These are phyloP conservation scores for Apodemus speciosus DNA, from an alignment of 2,113 vertebrate genomes.

Conservation along the genomic window DNA sequence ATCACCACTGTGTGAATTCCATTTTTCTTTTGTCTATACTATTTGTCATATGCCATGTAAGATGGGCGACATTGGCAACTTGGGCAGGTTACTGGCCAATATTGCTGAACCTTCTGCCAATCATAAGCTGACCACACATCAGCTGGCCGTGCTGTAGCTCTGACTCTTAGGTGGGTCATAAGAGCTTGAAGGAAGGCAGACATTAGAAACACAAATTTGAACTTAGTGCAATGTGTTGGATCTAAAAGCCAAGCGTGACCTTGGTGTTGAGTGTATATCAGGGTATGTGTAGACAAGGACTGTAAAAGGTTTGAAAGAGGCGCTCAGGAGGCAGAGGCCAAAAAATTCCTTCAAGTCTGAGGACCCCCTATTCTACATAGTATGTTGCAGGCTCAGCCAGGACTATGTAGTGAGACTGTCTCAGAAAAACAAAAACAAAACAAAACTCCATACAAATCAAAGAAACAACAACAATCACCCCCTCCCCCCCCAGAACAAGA, in stretches of 20 bases:
- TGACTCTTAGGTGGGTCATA: neutral
- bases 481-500: neutral
- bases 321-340: neutral
- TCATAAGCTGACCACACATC: neutral
- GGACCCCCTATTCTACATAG: neutral
- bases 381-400: neutral
- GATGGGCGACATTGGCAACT: neutral
- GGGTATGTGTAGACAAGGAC: neutral
- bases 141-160: neutral
- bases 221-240: conserved; percentile 4
- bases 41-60: conserved; percentile 7
- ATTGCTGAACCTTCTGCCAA: neutral
- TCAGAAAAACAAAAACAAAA: neutral
- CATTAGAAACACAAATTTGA: conserved; percentile 1
- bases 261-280: neutral
- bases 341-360: neutral
- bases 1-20: neutral
- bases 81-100: neutral
- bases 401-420: neutral
- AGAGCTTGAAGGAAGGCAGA: neutral
- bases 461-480: neutral
- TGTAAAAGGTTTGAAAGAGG: conserved; percentile 36
- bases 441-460: neutral
- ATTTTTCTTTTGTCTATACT: neutral
- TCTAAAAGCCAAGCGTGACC: conserved; percentile 14